A percentile compares a stretch with the other conserved stretches of the same genome.
Conservation (phyloP, 2,113 vertebrate species). For the Spermophilus dauricus region DNA sequence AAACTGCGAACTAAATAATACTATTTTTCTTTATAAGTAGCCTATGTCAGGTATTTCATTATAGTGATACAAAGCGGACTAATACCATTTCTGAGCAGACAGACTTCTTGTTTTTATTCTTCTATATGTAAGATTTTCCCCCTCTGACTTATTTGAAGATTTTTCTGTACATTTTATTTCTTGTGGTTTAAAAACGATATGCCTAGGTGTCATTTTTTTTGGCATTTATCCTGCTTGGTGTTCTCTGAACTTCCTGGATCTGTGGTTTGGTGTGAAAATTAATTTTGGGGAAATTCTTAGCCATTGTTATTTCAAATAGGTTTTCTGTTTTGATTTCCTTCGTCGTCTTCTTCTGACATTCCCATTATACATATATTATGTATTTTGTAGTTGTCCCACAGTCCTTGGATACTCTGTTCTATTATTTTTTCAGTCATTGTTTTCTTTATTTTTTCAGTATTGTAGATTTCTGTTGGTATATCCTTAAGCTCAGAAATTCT, state of each 20-base stretch:
- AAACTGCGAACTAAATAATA: background rate
- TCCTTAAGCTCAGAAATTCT: background rate
- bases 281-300: background rate
- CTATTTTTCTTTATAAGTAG: background rate
- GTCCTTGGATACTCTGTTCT: background rate
- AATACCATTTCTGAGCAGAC: background rate
- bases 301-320: background rate
- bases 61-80: background rate
- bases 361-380: background rate
- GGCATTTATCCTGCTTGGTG: background rate
- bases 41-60: background rate
- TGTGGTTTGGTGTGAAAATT: background rate
- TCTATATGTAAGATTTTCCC: background rate
- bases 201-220: background rate
- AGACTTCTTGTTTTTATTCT: conserved; percentile 2
- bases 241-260: background rate
- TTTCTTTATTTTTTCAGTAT: background rate
- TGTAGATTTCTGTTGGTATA: background rate
- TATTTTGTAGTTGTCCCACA: background rate
- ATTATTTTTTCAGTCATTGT: background rate
- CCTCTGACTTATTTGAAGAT: background rate
- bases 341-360: background rate
- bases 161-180: background rate
- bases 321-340: background rate
- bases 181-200: background rate